Evolutionary conservation across 2,888 invertebrate species (phyloP), one percentile per base, ranked within the genome.

Genomic region (Cheilosia urbana): DNA sequence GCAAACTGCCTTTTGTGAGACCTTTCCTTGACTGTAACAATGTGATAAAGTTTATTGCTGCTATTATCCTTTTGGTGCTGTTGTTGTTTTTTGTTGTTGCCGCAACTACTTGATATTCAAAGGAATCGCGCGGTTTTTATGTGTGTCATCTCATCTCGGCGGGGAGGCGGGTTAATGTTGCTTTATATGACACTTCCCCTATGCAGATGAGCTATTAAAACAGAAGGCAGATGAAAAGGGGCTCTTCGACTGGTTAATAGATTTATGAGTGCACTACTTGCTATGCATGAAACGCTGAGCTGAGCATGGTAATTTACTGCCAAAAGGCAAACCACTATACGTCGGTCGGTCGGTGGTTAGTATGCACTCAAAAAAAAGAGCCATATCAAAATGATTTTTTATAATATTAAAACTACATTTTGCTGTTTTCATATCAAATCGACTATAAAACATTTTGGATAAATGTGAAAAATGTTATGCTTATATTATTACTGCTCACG

Each of bases 71-170:
- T 72, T 42, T 51, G 5, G 15, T 47, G 17, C 3, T 47, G 47
- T 47, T 47, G 19, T 17, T 45, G 2, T 45, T 45, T n/a, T n/a
- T n/a, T 24, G n/a, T 47, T 65, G n/a, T 17, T 40, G 19, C 40
- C 30, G 37, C 13, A 62, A 53, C 72, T 62, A 72, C 62, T 72
- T 72, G 62, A 21, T 62, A 72, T 72, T 72, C 72, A 72, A 72
- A 63, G 62, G 62, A 19, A 21, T 45, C 53, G 62, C 19, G 40
- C 19, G 53, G 72, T 62, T 72, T 65, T 62, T 72, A 62, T 63
- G 42, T 21, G 72, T 53, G 62, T 42, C 62, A 53, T 62, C 21
- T 72, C 27, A 53, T 37, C 13, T 13, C 37, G 4, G 2, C 17
- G 27, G 27, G 51, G n/a, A 4, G 62, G 42, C 2, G 21, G 60